Evolutionary conservation across 2,888 invertebrate species (phyloP).

Genomic region (Macrophya annulata): DNA sequence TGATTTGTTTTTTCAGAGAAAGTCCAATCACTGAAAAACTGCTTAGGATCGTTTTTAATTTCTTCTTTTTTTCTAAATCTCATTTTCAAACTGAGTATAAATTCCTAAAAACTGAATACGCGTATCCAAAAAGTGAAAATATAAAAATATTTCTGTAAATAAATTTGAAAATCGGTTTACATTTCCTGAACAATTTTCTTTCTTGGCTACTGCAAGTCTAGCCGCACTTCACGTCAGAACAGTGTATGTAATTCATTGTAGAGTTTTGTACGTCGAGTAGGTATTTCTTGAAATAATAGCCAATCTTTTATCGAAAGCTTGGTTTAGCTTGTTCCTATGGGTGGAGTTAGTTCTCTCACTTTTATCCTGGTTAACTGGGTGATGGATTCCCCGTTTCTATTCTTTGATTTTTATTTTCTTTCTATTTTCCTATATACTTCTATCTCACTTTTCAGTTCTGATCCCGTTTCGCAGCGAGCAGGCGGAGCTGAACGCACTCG

Average conservation of each 20-base stretch:
- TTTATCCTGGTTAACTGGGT: constrained; percentile 72
- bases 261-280: constrained; percentile 4
- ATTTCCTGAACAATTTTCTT: background rate
- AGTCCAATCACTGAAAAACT: too few relatives aligned
- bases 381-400: constrained; percentile 68
- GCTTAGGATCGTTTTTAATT: too few relatives aligned
- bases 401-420: background rate
- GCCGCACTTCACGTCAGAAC: background rate
- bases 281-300: constrained; percentile 40
- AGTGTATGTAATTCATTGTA: constrained; percentile 22
- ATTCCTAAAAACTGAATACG: background rate
- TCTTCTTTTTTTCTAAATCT: too few relatives aligned
- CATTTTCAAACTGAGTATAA: too few relatives aligned
- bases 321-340: constrained; percentile 63
- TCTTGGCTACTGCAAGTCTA: background rate
- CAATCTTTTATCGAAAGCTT: constrained; percentile 69
- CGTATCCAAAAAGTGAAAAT: too few relatives aligned
- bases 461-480: background rate
- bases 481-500: constrained; percentile 56
- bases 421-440: background rate
- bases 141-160: background rate
- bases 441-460: background rate
- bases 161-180: background rate
- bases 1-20: too few relatives aligned
- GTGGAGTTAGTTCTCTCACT: constrained; percentile 55